phyloP scores from a whole-genome alignment of 2,113 vertebrate genomes.

The Montifringilla adamsi region DNA sequence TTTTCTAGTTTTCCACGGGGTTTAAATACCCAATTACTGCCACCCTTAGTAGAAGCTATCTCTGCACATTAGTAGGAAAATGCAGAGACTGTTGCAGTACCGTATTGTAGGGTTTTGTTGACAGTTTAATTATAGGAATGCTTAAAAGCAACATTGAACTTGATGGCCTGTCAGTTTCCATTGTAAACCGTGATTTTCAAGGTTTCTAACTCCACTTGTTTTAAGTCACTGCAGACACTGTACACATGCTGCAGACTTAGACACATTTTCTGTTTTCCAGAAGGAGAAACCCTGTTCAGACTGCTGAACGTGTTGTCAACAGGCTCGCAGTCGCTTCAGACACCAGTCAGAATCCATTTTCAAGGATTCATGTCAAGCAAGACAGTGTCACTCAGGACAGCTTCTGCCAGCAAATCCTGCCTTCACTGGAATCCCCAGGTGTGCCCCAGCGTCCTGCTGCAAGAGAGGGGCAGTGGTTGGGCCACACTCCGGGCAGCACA shows the following conservation, averaged over 20 bases:
- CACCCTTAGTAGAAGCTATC: neutral
- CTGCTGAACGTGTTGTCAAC: neutral
- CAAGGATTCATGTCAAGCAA: neutral
- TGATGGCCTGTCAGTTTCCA: slow-evolving; percentile 36
- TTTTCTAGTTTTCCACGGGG: neutral
- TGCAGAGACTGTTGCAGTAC: neutral
- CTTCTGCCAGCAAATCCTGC: neutral
- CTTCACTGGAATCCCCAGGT: neutral
- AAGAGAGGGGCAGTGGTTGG: neutral
- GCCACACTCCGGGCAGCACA: neutral
- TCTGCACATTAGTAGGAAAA: slow-evolving; percentile 18
- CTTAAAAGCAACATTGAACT: slow-evolving; percentile 1
- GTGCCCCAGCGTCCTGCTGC: neutral
- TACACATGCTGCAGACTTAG: neutral
- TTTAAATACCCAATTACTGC: slow-evolving; percentile 7
- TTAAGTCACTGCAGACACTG: neutral
- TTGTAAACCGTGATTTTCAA: slow-evolving; percentile 9
- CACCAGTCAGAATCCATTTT: neutral
- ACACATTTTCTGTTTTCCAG: neutral
- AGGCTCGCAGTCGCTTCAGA: neutral
- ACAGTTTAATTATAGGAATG: slow-evolving; percentile 34
- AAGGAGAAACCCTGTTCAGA: neutral
- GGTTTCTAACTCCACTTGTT: neutral
- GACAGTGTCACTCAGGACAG: neutral
- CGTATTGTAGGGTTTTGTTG: neutral